Evolutionary conservation across 2,888 invertebrate genomes (phyloP).

Genomic region (Pachycephus smyrnensis): DNA sequence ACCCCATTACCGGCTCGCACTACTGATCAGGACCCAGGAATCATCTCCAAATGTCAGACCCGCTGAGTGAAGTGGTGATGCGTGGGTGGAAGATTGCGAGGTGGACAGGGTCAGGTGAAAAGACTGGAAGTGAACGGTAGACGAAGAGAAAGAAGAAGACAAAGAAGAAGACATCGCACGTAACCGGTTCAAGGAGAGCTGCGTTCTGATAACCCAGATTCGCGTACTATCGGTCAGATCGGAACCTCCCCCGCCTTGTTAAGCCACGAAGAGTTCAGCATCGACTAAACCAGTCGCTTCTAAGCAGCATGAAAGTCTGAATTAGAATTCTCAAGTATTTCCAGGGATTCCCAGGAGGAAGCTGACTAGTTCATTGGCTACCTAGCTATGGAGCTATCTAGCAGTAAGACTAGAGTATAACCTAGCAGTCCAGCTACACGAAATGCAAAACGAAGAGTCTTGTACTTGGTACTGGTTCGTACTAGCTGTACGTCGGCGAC

Average conservation of each 20-base stretch:
- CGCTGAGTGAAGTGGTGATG: not conserved
- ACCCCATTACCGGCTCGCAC: not conserved
- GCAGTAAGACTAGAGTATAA: not conserved
- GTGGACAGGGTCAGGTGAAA: constrained; percentile 27
- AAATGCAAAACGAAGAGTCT: not conserved
- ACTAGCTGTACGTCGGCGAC: not conserved
- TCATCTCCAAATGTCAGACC: not conserved
- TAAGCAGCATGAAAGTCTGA: not conserved
- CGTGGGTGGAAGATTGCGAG: constrained; percentile 8
- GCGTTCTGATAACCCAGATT: constrained; percentile 65
- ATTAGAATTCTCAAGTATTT: not conserved
- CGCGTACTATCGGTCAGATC: constrained; percentile 55
- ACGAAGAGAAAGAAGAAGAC: constrained; percentile 19
- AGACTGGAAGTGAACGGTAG: constrained; percentile 12
- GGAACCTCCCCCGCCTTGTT: constrained; percentile 40
- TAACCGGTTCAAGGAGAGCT: constrained; percentile 61
- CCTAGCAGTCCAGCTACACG: not conserved
- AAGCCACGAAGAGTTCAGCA: not conserved
- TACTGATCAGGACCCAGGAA: not conserved
- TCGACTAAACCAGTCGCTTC: not conserved
- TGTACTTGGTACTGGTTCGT: not conserved
- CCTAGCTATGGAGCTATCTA: not conserved
- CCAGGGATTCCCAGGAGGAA: not conserved
- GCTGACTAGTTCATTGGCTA: not conserved
- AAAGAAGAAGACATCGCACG: constrained; percentile 29